Evolutionary conservation across 2,113 vertebrate species (phyloP), one percentile per base, ranked within the genome.

Genomic region (Halichoerus grypus): DNA sequence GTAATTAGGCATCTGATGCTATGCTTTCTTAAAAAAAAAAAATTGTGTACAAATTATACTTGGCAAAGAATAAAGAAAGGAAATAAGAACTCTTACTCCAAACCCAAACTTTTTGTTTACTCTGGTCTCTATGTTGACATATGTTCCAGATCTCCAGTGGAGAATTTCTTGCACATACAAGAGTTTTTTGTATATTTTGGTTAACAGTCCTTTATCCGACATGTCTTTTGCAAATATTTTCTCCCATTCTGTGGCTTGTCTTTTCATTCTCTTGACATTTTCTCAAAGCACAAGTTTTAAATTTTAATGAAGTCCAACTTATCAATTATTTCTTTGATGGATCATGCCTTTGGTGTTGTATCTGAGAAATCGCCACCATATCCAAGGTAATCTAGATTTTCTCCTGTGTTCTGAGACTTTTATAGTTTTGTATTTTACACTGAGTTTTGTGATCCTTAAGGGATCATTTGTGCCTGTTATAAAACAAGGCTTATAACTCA

Each of bases 271-370:
- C 36, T 95, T 95, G 49, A 85, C 18, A 59, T 31, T 92, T 92
- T 61, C 51, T 79, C 19, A 72, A 77, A 71, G 72, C 49, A 91
- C 24, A 49, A 85, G 31, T 51, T 87, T 81, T 86, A 81, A 57
- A 95, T 81, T 88, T 88, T 82, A 88, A 71, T 95, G 39, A 69
- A 42, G 71, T n/a, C 63, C 14, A 71, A 18, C 15, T 86, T 80
- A 92, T 49, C 88, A 85, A 9, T 91, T 77, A 36, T 77, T 85
- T 79, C 36, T 91, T 85, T 91, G 69, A 85, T 84, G 51, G 49
- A 39, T 77, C 59, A 77, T 95, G 12, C 28, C 51, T 81, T 94
- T 85, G 22, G 36, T 77, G 13, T 49, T 36, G 3, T 84, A 65
- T 49, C 80, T 95, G 57, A 59, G 49, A 85, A 91, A 49, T 67